These are phyloP conservation scores for Synaphobranchus kaupii DNA, from an alignment of 2,797 vertebrate genomes.

Conservation along the genomic window DNA sequence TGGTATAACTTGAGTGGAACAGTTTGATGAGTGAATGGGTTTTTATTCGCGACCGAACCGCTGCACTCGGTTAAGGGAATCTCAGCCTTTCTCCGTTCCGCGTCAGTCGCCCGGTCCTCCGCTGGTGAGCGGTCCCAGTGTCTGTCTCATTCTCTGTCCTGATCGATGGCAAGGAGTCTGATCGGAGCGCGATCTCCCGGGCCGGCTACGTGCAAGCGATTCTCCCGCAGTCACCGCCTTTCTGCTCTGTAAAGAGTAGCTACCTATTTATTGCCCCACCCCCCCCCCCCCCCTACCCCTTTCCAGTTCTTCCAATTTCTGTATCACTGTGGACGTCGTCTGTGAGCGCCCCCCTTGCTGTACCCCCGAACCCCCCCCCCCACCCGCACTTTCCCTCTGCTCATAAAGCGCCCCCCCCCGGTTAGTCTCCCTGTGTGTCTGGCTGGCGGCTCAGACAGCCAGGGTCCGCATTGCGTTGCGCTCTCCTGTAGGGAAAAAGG, in stretches of 20 bases:
- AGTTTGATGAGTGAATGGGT: neutral
- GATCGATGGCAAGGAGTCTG: slow-evolving; percentile 17
- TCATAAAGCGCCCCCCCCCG: slow-evolving; percentile 30
- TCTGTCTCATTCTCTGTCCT: slow-evolving; percentile 3
- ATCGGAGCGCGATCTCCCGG: neutral
- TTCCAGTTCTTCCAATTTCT: neutral
- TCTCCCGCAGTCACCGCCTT: neutral
- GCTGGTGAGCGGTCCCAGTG: neutral
- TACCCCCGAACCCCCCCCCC: neutral
- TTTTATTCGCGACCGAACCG: neutral
- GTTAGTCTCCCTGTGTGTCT: slow-evolving; percentile 63
- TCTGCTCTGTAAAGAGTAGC: neutral
- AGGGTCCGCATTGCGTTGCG: slow-evolving; percentile 79
- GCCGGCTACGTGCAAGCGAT: neutral
- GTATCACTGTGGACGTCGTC: neutral
- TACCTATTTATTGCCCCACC: neutral
- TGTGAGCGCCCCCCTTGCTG: slow-evolving; percentile 4
- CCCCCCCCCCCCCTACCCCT: neutral
- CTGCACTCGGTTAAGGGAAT: neutral
- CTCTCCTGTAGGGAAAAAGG: slow-evolving; percentile 65
- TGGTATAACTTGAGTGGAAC: neutral
- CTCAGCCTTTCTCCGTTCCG: neutral
- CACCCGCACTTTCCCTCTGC: neutral
- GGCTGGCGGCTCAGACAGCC: slow-evolving; percentile 70
- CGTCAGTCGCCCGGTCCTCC: neutral